Base-by-base conservation (phyloP, 92 coral and sea anemone species). In the Phenganax marumi region DNA sequence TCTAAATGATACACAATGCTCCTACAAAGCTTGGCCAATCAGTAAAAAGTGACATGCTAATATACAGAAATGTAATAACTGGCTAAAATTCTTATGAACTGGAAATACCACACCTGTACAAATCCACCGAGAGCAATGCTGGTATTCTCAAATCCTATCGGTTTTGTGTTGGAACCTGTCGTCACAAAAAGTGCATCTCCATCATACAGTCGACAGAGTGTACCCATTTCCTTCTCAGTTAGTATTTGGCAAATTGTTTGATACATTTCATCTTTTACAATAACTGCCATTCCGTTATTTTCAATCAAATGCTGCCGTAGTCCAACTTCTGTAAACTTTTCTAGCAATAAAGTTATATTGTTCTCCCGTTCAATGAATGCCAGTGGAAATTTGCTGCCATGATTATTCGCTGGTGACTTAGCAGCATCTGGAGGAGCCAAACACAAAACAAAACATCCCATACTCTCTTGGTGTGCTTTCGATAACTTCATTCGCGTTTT, bases 401-500 rank as follows among this genome's bases (percentile, higher is more conserved):
- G 17, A 17, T 54, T 54, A 54, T 54, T 54, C 17, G 60, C 60
- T 54, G 60, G 80, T 6, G 69, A 74, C 52, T 74, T 74, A 18
- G 58, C 80, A 16, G 80, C 80, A 7, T 74, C 56, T 52, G 80
- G 80, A 53, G 52, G 58, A 16, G 80, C 80, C 80, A 74, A 33
- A 19, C 80, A 74, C 14, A 74, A 47, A 33, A 74, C 23, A 58
- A 49, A 74, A 52, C 52, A 49, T 49, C 52, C 56, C 52, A 74
- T 58, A 26, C 24, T 47, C 60, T 74, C 80, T 47, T 74, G 58
- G 16, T 74, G 56, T 21, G 52, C 69, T 58, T 78, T 72, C 25
- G 69, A 51, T 52, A 78, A 52, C 52, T 61, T 78, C 23, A 78
- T 68, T 48, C 83, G 52, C 0, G 83, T 78, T 18, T 52, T 74